Base-by-base conservation (phyloP, 2,888 invertebrate genomes). In the Chorisops tibialis region DNA sequence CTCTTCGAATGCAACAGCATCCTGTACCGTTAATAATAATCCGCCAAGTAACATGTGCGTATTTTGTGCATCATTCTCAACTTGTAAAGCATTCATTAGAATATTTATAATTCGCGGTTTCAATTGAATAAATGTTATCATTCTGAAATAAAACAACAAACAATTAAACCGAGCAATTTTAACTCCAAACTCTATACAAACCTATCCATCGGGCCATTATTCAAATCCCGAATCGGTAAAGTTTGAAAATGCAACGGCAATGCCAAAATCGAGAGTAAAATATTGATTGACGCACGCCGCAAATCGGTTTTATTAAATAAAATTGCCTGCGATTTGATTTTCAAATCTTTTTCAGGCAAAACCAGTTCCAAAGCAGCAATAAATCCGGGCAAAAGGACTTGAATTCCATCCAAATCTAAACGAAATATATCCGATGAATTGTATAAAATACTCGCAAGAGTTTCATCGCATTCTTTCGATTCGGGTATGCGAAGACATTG, bases 231-330 rank as follows among this genome's bases (percentile, higher is more conserved):
- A 41, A 90, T 89, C 4, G 84, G 81, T 64, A 89, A 77, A 65
- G 86, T 86, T 75, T 85, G 91, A 75, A 95, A 97, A 80, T 98
- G 96, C 62, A 96, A 83, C 0, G 99, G 98, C 71, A 98, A 83
- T 16, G 93, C 89, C 65, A 98, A 82, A 77, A 98, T 85, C 1
- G 97, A 97, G 67, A 96, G 79, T 19, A 99, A 81, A 58, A 96
- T 83, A 72, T 96, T 91, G 65, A 96, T 94, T 30, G 96, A 93
- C 2, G 97, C 93, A 69, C 93, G 87, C 65, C 98, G 83, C 63
- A 99, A 79, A 72, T 93, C 92, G 1, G 86, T 83, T 75, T 87
- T 87, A 66, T 88, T 87, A 52, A 74, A 74, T 18, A 68, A 63
- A 67, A 87, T 83, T 62, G 81, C 74, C 12, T 83, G 86, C 37